phyloP scores from a whole-genome alignment of 2,797 vertebrate genomes.

The Phylloscopus collybita region DNA sequence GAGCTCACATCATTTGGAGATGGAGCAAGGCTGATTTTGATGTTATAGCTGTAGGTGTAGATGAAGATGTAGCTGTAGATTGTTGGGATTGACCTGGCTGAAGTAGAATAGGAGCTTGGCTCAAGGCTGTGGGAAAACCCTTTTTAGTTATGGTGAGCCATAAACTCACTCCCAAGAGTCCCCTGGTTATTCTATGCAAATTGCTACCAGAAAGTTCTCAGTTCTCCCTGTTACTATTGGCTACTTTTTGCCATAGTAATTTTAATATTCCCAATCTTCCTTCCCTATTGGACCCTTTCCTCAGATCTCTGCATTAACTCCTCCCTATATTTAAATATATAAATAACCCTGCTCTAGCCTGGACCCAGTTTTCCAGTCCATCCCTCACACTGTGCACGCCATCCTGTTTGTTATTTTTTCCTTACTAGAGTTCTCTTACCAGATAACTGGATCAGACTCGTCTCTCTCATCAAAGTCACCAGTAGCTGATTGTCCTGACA shows the following conservation, averaged over 20 bases:
- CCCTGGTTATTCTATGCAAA: not conserved
- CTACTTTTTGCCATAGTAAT: not conserved
- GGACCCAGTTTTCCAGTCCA: not conserved
- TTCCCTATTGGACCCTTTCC: not conserved
- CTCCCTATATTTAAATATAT: not conserved
- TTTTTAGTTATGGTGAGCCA: not conserved
- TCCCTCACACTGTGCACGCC: not conserved
- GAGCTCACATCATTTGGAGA: not conserved
- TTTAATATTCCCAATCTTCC: not conserved
- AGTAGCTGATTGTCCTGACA: not conserved
- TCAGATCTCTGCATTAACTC: not conserved
- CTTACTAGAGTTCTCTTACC: not conserved
- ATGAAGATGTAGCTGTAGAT: not conserved
- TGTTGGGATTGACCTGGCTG: not conserved
- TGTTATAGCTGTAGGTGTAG: not conserved
- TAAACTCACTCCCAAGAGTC: not conserved
- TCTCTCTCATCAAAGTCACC: not conserved
- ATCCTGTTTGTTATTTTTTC: not conserved
- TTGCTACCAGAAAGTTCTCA: not conserved
- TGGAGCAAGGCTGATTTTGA: rapidly evolving
- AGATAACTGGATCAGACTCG: not conserved
- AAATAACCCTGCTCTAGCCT: not conserved
- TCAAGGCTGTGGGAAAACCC: not conserved
- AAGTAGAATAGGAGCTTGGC: not conserved
- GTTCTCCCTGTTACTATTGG: not conserved